phyloP scores from a whole-genome alignment of 35 echinoderm and acorn worm genomes.

The Patiria miniata region DNA sequence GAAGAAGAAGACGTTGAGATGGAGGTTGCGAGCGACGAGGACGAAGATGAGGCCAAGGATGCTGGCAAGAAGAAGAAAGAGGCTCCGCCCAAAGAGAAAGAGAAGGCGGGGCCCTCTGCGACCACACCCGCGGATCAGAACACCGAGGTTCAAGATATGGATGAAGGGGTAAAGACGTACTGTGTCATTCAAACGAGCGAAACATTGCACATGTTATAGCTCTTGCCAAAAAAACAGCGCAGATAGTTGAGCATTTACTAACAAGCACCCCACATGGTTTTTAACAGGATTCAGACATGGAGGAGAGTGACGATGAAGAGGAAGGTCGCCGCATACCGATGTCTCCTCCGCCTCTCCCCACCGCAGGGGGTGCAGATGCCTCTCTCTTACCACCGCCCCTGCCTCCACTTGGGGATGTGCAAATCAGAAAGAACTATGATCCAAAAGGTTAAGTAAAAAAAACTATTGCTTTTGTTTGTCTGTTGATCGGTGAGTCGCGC shows the following conservation, averaged over 20 bases:
- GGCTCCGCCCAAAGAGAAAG: slow-evolving; percentile 44
- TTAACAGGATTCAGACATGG: slow-evolving; percentile 87
- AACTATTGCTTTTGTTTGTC: too few relatives aligned
- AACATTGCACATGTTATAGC: too few relatives aligned
- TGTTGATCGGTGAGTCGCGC: too few relatives aligned
- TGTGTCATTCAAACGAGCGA: too few relatives aligned
- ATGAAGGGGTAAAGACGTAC: slow-evolving; percentile 90
- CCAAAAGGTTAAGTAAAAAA: slow-evolving; percentile 77
- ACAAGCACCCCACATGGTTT: too few relatives aligned
- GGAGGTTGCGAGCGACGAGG: slow-evolving; percentile 70
- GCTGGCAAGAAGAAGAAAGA: slow-evolving; percentile 60
- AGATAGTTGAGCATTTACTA: too few relatives aligned
- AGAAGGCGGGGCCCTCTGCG: slow-evolving; percentile 7
- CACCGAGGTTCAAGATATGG: slow-evolving; percentile 95
- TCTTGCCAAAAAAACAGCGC: too few relatives aligned
- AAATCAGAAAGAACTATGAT: slow-evolving; percentile 97
- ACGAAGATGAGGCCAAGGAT: slow-evolving; percentile 53
- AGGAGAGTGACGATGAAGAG: slow-evolving; percentile 90
- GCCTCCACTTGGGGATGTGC: slow-evolving; percentile 81
- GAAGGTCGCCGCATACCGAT: slow-evolving; percentile 18
- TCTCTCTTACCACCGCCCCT: slow-evolving; percentile 64
- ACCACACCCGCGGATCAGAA: slow-evolving; percentile 79
- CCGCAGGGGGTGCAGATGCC: slow-evolving; percentile 52
- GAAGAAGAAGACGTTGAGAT: slow-evolving; percentile 93
- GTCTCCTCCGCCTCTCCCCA: slow-evolving; percentile 49